Percentiles rank a stretch among this genome's conserved stretches.
phyloP scores from a whole-genome alignment of 2,113 vertebrate genomes.

The Mobula birostris region DNA sequence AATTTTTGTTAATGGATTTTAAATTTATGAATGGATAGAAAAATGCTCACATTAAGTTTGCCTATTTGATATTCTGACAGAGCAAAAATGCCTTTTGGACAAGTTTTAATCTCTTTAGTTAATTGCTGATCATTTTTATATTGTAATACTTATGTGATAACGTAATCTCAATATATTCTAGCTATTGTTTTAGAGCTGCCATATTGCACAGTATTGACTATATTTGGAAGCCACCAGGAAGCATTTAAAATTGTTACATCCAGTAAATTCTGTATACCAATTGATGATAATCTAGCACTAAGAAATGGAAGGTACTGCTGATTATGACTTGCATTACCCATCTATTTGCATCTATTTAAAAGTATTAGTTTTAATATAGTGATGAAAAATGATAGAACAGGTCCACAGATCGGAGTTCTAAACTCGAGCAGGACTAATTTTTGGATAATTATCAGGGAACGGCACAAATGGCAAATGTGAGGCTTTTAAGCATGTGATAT shows the following conservation, averaged over 20 bases:
- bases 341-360: too few species aligned
- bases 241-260: not conserved
- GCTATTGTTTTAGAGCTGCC: not conserved
- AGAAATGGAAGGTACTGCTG: not conserved
- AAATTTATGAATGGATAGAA: not conserved
- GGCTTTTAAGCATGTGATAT: too few species aligned
- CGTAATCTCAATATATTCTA: too few species aligned
- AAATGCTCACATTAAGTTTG: not conserved
- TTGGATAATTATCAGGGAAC: too few species aligned
- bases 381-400: too few species aligned
- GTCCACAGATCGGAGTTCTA: too few species aligned
- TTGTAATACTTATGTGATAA: too few species aligned
- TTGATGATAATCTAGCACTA: not conserved
- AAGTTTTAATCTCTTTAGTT: not conserved
- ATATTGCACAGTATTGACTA: not conserved
- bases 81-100: not conserved
- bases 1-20: not conserved
- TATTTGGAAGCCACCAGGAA: slow-evolving; percentile 5
- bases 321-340: not conserved
- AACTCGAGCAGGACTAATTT: too few species aligned
- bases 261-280: not conserved
- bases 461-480: too few species aligned
- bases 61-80: not conserved
- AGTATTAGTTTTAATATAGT: too few species aligned
- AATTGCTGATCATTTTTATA: too few species aligned